Evolutionary conservation across 2,797 vertebrate species (phyloP), one percentile per base, ranked within the genome.

Genomic region (Parotocinclus haroldoi): DNA sequence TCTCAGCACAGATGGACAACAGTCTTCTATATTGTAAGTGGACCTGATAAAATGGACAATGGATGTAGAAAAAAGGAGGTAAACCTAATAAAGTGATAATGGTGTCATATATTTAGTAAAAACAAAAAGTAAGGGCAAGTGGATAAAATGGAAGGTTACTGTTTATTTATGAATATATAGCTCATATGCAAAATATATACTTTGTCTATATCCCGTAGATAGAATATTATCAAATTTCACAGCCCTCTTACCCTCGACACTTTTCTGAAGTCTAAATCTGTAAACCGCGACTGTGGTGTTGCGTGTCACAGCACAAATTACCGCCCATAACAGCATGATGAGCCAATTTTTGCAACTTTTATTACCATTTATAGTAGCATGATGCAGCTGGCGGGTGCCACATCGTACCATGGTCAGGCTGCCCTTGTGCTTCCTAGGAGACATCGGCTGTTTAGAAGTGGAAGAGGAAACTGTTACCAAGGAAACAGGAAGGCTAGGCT

Each of bases 351-450:
- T 61, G 50, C 60, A 60, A 77, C 68, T 71, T 76, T 71, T 58
- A 64, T 19, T 67, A 66, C 55, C 54, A 36, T 73, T 69, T 69
- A 62, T 57, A 76, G 73, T 67, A 73, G 59, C 68, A 58, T 48
- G 45, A 66, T 63, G 55, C 63, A 72, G 53, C 55, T 65, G 45
- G 27, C 58, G 49, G 66, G 63, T 66, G 71, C 44, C 61, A 52
- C 56, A 73, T 42, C 61, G 46, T 78, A 72, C 51, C 19, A 11
- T 49, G 74, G 57, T 66, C 54, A 13, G 42, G 64, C 68, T 68
- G 50, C 79, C 63, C 63, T 75, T 63, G 64, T 72, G 82, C 84
- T 82, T 78, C 82, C 72, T 67, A 75, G 78, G 85, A 76, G 78
- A 82, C 71, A 50, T 37, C 16, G 58, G 62, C 77, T 67, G 67